Evolutionary conservation across 2,113 vertebrate species (phyloP).

Genomic region (Carollia perspicillata): DNA sequence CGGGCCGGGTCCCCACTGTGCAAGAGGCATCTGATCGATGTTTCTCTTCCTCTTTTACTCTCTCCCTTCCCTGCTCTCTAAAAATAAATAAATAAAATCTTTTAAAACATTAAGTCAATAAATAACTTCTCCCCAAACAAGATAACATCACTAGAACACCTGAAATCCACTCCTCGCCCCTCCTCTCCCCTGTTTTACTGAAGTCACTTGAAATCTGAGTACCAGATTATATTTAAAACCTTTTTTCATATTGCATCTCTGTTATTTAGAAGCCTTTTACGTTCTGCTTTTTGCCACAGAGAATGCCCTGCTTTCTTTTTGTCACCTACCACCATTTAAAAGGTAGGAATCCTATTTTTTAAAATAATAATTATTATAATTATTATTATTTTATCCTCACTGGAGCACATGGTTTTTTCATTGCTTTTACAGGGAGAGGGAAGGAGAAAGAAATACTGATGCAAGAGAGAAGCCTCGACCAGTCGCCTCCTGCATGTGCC

Average conservation of each 20-base stretch:
- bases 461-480: too few relatives aligned
- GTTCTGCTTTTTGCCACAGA: not conserved
- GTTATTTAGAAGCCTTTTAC: constrained; percentile 18
- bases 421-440: too few relatives aligned
- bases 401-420: too few relatives aligned
- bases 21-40: too few relatives aligned
- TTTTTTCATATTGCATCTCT: not conserved
- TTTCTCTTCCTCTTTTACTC: too few relatives aligned
- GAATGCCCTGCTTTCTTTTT: constrained; percentile 7
- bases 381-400: too few relatives aligned
- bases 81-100: too few relatives aligned
- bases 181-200: constrained; percentile 12
- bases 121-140: not conserved
- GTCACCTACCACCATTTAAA: constrained; percentile 32
- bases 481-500: too few relatives aligned
- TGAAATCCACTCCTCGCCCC: not conserved
- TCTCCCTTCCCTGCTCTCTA: too few relatives aligned
- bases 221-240: not conserved
- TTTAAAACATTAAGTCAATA: not conserved
- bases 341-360: not conserved
- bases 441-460: too few relatives aligned
- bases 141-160: not conserved
- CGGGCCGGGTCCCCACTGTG: too few relatives aligned
- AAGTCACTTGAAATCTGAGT: constrained; percentile 26
- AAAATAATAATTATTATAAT: too few relatives aligned